Evolutionary conservation across 2,113 vertebrate species (phyloP).

Genomic region (Tachuris rubrigastra): DNA sequence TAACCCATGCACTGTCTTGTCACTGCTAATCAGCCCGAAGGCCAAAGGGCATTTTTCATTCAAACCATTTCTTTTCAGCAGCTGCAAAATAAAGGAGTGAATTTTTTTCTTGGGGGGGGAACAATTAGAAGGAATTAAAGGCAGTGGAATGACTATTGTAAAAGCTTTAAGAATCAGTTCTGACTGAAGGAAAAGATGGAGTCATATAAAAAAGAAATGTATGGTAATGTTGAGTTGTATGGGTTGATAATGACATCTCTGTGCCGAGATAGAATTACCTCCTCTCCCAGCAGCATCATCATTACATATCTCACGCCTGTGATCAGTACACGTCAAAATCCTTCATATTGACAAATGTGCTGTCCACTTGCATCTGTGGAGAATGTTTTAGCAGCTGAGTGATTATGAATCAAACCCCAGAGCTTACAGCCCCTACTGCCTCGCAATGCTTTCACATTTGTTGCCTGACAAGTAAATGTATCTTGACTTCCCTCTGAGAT

Average conservation of each 20-base stretch:
- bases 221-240: slow-evolving; percentile 55
- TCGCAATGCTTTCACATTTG: slow-evolving; percentile 79
- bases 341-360: slow-evolving; percentile 99
- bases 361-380: slow-evolving; percentile 96
- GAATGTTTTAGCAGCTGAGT: slow-evolving; percentile 99
- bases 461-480: slow-evolving; percentile 87
- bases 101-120: slow-evolving; percentile 15
- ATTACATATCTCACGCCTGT: slow-evolving; percentile 95
- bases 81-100: slow-evolving; percentile 22
- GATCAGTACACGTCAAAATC: slow-evolving; percentile 98
- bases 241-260: slow-evolving; percentile 75
- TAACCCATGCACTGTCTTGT: slow-evolving; percentile 82
- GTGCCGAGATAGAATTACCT: slow-evolving; percentile 78
- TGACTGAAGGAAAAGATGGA: slow-evolving; percentile 56
- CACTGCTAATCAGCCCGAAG: slow-evolving; percentile 81
- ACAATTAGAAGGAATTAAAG: slow-evolving; percentile 70
- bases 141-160: slow-evolving; percentile 5
- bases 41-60: slow-evolving; percentile 72
- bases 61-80: slow-evolving; percentile 24
- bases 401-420: slow-evolving; percentile 98
- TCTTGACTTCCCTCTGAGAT: slow-evolving; percentile 85
- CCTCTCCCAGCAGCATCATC: slow-evolving; percentile 88
- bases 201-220: slow-evolving; percentile 50
- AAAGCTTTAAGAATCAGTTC: slow-evolving; percentile 65
- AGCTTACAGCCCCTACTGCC: slow-evolving; percentile 77